Evolutionary conservation across 1,140 invertebrate species (phyloP).

Genomic region (Neotoxoptera formosana): DNA sequence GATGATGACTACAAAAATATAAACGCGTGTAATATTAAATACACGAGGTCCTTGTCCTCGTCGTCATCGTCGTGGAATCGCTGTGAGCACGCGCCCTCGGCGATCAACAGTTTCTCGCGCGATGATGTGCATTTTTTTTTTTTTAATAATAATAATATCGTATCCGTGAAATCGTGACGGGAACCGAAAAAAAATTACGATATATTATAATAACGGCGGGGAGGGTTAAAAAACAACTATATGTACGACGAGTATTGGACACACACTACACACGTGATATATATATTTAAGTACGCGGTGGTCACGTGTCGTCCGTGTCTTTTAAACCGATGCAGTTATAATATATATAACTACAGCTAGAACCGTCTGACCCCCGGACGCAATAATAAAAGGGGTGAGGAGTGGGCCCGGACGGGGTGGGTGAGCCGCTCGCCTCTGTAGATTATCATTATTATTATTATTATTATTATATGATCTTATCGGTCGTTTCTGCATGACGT

Average conservation of each 20-base stretch:
- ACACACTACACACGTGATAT: background rate
- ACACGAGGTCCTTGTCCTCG: no score
- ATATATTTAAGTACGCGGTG: slow-evolving; percentile 29
- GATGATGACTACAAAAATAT: background rate
- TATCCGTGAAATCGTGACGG: background rate
- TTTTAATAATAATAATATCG: slow-evolving; percentile 4
- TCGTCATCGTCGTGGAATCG: background rate
- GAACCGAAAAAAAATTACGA: background rate
- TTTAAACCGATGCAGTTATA: background rate
- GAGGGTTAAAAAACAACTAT: slow-evolving; percentile 44
- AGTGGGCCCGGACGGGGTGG: background rate
- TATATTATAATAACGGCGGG: background rate
- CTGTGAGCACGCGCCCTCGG: background rate
- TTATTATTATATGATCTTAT: slow-evolving; percentile 33
- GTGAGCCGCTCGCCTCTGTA: background rate
- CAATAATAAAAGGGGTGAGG: slow-evolving; percentile 14
- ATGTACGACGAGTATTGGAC: background rate
- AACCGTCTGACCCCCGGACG: background rate
- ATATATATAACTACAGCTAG: background rate
- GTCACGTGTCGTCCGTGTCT: slow-evolving; percentile 45
- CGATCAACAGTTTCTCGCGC: background rate
- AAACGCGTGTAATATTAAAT: background rate
- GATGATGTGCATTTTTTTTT: slow-evolving; percentile 19
- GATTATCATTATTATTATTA: background rate
- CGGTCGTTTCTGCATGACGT: slow-evolving; percentile 47